Evolutionary conservation across 1,140 invertebrate genomes (phyloP).

Genomic region (Anastrepha ludens): DNA sequence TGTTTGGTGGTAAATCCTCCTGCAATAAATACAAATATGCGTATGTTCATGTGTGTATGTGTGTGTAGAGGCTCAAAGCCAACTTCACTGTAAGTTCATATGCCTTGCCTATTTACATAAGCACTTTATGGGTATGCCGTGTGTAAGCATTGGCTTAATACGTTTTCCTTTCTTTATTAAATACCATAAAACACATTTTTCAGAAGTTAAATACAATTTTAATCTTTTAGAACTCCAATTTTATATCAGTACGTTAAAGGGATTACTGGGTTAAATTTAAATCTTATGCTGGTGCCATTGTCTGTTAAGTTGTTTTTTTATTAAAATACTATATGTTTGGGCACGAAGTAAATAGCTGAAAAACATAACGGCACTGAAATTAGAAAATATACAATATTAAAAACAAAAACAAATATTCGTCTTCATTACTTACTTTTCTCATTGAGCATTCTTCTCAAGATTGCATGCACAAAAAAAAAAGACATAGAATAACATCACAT

Average conservation of each 20-base stretch:
- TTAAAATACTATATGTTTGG: too few relatives aligned
- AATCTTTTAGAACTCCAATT: conserved; percentile 1
- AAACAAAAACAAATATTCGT: too few relatives aligned
- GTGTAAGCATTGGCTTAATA: neutral
- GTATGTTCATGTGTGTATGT: neutral
- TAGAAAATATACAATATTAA: too few relatives aligned
- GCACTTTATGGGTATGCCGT: neutral
- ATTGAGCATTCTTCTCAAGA: too few relatives aligned
- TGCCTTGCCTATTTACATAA: too few relatives aligned
- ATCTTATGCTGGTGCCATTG: too few relatives aligned
- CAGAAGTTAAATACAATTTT: neutral
- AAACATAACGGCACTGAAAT: too few relatives aligned
- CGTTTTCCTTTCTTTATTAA: neutral
- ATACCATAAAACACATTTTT: neutral
- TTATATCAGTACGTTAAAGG: neutral
- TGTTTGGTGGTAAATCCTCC: neutral
- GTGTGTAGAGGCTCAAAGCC: neutral
- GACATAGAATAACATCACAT: too few relatives aligned
- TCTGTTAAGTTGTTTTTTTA: too few relatives aligned
- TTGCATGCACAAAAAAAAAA: too few relatives aligned
- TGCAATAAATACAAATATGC: neutral
- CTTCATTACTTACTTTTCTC: too few relatives aligned
- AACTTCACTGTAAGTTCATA: neutral
- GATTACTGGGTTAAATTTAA: neutral
- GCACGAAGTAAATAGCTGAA: too few relatives aligned